Conservation (phyloP, 2,797 vertebrate genomes). For the Chrysocyon brachyurus region DNA sequence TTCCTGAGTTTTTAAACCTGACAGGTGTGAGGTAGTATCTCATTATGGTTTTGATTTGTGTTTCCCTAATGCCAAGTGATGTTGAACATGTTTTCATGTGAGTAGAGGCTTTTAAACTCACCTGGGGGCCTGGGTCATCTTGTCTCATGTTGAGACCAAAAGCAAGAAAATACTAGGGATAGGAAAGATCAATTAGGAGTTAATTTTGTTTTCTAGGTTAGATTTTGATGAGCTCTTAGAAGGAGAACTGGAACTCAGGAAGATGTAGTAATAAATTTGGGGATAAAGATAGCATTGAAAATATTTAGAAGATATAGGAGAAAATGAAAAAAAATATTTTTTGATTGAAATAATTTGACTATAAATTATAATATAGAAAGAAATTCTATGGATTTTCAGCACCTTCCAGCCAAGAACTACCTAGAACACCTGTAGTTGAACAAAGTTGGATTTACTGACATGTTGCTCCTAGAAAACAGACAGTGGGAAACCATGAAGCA, state of each 20-base stretch:
- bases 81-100: not conserved
- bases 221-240: not conserved
- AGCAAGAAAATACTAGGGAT: not conserved
- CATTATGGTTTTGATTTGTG: not conserved
- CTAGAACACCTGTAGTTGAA: not conserved
- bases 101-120: not conserved
- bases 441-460: not conserved
- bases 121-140: not conserved
- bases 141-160: slow-evolving; percentile 4
- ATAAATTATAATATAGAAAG: not conserved
- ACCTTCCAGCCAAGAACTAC: not conserved
- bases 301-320: not conserved
- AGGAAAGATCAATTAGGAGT: not conserved
- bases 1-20: not conserved
- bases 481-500: not conserved
- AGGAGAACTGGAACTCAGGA: not conserved
- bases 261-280: not conserved
- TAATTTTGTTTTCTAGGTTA: slow-evolving; percentile 51
- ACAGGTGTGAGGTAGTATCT: not conserved
- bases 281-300: not conserved
- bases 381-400: not conserved
- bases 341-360: slow-evolving; percentile 3
- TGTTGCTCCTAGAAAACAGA: not conserved
- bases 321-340: slow-evolving; percentile 18
- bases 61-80: not conserved